These are phyloP conservation scores for Perccottus glenii DNA, from an alignment of 2,113 vertebrate species.

Conservation along the genomic window DNA sequence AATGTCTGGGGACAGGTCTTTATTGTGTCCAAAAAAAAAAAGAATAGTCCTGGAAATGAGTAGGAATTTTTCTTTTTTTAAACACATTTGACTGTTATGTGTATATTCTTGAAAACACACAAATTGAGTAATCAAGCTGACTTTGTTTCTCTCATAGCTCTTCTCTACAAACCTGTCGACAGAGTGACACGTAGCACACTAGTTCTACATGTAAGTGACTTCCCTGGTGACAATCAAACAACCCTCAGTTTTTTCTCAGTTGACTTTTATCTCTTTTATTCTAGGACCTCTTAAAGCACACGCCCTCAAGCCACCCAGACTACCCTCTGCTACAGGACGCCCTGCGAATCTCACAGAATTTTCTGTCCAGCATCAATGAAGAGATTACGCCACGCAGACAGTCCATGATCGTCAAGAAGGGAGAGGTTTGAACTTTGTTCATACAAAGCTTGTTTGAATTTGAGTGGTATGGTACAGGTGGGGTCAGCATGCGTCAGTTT, in stretches of 20 bases:
- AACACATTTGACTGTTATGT: too few species aligned
- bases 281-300: slow-evolving; percentile 95
- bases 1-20: slow-evolving; percentile 1
- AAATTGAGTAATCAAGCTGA: slow-evolving; percentile 28
- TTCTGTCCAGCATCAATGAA: slow-evolving; percentile 93
- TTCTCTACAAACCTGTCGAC: slow-evolving; percentile 98
- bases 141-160: slow-evolving; percentile 78
- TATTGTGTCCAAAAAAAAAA: too few species aligned
- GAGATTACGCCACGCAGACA: slow-evolving; percentile 93
- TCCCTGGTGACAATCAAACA: not conserved
- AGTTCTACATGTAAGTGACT: slow-evolving; percentile 91
- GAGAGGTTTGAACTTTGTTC: slow-evolving; percentile 84
- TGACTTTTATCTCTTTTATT: slow-evolving; percentile 1
- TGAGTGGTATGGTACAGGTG: too few species aligned
- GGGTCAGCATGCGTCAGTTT: too few species aligned
- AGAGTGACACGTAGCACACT: slow-evolving; percentile 95
- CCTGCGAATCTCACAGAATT: slow-evolving; percentile 94
- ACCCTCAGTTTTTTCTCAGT: not conserved
- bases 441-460: too few species aligned
- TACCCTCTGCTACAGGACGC: slow-evolving; percentile 87
- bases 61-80: too few species aligned
- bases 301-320: slow-evolving; percentile 88
- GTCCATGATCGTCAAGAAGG: slow-evolving; percentile 94
- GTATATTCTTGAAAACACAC: too few species aligned
- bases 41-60: too few species aligned